A percentile compares a stretch with the other conserved stretches of the same genome.
These are phyloP conservation scores for Tachypleus tridentatus DNA, from an alignment of 1,140 invertebrate genomes.

Conservation along the genomic window DNA sequence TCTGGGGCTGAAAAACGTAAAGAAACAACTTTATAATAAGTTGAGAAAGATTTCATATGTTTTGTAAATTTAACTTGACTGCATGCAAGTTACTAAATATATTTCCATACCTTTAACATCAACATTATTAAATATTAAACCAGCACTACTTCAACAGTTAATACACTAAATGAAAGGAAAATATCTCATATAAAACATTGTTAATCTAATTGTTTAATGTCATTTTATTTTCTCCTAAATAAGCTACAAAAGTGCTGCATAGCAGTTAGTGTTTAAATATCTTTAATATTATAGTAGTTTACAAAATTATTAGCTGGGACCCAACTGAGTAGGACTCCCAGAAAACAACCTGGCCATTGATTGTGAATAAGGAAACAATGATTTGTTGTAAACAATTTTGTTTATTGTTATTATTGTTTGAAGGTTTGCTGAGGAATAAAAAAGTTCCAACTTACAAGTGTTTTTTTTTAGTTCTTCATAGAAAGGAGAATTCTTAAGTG, in stretches of 20 bases:
- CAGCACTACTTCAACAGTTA: neutral
- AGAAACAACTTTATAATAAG: neutral
- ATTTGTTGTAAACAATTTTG: neutral
- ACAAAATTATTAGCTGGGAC: too few species aligned
- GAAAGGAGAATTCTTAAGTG: constrained; percentile 52
- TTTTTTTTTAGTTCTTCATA: constrained; percentile 87
- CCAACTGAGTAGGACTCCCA: too few species aligned
- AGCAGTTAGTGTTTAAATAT: constrained; percentile 2
- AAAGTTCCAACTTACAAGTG: constrained; percentile 14
- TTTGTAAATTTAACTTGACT: neutral
- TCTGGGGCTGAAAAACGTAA: neutral
- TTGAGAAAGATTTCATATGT: neutral
- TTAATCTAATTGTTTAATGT: too few species aligned
- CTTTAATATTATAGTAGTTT: neutral
- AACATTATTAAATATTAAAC: neutral
- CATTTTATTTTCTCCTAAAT: too few species aligned
- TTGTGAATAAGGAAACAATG: too few species aligned
- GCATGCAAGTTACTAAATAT: neutral
- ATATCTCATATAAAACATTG: neutral
- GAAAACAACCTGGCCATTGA: too few species aligned
- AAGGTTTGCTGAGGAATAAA: constrained; percentile 16
- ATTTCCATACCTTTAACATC: neutral
- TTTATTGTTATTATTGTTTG: constrained; percentile 1
- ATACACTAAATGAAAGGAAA: neutral
- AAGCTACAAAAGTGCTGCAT: too few species aligned